Evolutionary conservation across 2,888 invertebrate species (phyloP).

Genomic region (Amiota minor): DNA sequence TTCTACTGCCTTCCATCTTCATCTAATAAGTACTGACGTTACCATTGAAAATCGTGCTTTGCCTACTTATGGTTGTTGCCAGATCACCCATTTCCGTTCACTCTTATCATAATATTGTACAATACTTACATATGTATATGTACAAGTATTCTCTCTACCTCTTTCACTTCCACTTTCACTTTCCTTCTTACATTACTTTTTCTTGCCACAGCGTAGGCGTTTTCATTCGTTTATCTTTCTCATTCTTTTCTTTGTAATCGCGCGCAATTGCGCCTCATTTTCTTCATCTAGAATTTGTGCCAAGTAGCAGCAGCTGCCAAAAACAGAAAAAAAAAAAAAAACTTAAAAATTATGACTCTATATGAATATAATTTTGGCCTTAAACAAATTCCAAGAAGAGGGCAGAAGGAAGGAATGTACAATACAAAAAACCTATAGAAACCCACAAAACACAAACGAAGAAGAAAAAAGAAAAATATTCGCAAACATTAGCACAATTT

Average conservation of each 20-base stretch:
- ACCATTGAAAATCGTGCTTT: constrained; percentile 32
- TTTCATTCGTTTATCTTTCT: background rate
- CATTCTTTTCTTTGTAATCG: background rate
- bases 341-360: background rate
- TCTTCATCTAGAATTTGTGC: constrained; percentile 12
- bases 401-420: background rate
- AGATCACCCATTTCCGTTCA: background rate
- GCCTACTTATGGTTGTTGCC: background rate
- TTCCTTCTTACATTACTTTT: constrained; percentile 46
- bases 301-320: constrained; percentile 17
- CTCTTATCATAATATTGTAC: no score
- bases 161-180: constrained; percentile 18
- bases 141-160: constrained; percentile 22
- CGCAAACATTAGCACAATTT: constrained; percentile 23
- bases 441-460: no score
- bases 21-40: constrained; percentile 12
- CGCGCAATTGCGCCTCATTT: constrained; percentile 20
- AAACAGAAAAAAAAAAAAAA: background rate
- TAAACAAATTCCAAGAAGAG: no score
- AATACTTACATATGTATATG: background rate
- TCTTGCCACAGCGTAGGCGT: background rate
- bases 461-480: background rate
- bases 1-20: background rate
- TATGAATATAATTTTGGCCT: background rate
- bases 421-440: background rate